phyloP scores from a whole-genome alignment of 2,113 vertebrate species.

The Strigops habroptila region DNA sequence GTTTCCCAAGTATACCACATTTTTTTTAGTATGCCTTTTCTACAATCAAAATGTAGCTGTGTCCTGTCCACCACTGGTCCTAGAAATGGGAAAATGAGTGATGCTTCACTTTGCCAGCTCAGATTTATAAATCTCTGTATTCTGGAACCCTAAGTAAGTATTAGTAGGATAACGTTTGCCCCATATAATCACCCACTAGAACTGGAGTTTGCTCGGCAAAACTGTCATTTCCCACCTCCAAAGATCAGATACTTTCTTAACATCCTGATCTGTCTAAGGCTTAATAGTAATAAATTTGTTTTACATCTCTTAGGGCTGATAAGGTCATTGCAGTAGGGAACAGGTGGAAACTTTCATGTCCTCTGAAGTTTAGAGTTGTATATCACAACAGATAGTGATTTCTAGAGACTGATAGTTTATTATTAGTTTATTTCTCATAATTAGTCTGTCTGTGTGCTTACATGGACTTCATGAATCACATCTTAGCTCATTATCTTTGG shows the following conservation, averaged over 20 bases:
- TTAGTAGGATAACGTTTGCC: neutral
- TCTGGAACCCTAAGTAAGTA: neutral
- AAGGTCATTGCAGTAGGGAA: neutral
- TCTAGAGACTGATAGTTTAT: neutral
- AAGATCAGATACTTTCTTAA: neutral
- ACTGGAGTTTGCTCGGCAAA: neutral
- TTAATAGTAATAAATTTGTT: neutral
- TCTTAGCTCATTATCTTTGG: conserved; percentile 63
- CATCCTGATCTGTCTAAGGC: neutral
- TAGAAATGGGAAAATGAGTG: neutral
- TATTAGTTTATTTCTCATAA: conserved; percentile 43
- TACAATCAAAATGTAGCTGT: neutral
- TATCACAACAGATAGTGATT: neutral
- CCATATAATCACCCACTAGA: neutral
- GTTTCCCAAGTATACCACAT: neutral
- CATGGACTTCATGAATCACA: conserved; percentile 14
- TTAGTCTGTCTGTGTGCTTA: conserved; percentile 28
- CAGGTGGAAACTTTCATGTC: neutral
- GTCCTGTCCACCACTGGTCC: conserved; percentile 14
- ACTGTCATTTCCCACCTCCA: neutral
- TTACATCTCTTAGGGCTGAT: neutral
- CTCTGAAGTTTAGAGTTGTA: conserved; percentile 5
- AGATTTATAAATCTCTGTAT: neutral
- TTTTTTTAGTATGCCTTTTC: neutral
- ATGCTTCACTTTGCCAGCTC: neutral